phyloP scores from a whole-genome alignment of 2,797 vertebrate species.

The Myotis myotis region DNA sequence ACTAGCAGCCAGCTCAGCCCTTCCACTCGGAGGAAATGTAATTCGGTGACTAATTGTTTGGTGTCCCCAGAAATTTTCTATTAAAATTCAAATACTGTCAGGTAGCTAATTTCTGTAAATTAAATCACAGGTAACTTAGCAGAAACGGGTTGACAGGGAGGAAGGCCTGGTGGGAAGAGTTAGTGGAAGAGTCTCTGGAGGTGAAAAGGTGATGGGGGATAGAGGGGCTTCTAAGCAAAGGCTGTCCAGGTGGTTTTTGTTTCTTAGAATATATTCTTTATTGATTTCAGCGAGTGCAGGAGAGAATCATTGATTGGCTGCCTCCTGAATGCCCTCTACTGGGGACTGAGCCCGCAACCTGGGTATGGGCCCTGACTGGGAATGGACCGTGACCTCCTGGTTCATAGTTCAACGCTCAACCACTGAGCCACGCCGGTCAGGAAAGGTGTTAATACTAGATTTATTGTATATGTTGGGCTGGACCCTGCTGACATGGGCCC shows the following conservation, averaged over 20 bases:
- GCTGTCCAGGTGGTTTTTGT: too few species aligned
- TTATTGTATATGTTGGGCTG: neutral
- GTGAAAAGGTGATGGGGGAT: neutral
- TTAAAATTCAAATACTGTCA: neutral
- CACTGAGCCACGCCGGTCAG: too few species aligned
- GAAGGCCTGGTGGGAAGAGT: neutral
- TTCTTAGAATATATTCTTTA: too few species aligned
- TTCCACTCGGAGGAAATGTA: neutral
- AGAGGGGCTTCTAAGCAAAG: neutral
- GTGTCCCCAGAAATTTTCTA: neutral
- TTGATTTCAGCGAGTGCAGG: too few species aligned
- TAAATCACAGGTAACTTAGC: neutral
- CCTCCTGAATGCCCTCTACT: too few species aligned
- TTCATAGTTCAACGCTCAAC: too few species aligned
- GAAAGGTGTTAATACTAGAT: neutral
- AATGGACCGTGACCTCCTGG: too few species aligned
- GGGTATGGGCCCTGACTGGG: too few species aligned
- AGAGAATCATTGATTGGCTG: too few species aligned
- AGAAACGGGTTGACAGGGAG: neutral
- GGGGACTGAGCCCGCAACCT: too few species aligned
- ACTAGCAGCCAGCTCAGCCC: neutral
- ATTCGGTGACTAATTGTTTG: neutral
- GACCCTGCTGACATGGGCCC: neutral
- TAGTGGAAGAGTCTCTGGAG: neutral
- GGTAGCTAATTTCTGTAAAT: neutral